These are phyloP conservation scores for Lymantria monacha DNA, from an alignment of 2,888 invertebrate genomes.

Conservation along the genomic window DNA sequence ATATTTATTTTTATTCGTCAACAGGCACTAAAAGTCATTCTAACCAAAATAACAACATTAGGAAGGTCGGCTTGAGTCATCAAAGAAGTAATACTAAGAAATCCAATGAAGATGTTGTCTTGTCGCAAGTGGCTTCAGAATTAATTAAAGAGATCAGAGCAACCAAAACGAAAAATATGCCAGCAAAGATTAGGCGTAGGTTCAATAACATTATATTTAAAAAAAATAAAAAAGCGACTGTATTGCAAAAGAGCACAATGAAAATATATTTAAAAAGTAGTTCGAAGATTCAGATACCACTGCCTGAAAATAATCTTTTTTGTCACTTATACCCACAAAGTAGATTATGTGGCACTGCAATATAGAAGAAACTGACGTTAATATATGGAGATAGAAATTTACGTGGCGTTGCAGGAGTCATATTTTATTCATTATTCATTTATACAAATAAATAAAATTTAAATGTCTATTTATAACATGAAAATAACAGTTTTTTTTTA, in stretches of 20 bases:
- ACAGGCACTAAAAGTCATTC: neutral
- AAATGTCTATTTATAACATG: too few species aligned
- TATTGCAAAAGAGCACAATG: constrained; percentile 22
- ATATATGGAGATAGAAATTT: too few species aligned
- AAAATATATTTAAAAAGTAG: constrained; percentile 48
- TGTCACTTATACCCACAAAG: constrained; percentile 52
- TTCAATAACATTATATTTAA: neutral
- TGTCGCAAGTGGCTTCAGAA: constrained; percentile 34
- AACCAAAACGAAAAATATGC: constrained; percentile 1
- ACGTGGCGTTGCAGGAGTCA: too few species aligned
- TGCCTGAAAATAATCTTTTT: constrained; percentile 56
- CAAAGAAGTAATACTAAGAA: neutral
- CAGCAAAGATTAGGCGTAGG: neutral
- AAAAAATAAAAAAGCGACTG: neutral
- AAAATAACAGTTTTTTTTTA: too few species aligned
- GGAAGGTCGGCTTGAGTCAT: neutral
- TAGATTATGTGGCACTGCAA: constrained; percentile 44
- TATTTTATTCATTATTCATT: too few species aligned
- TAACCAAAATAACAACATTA: neutral
- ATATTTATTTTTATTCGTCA: neutral
- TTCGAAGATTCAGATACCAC: constrained; percentile 46
- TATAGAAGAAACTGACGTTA: constrained; percentile 7
- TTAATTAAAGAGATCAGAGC: constrained; percentile 32
- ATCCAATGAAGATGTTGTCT: constrained; percentile 1
- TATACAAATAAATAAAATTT: too few species aligned